A percentile compares a stretch with the other conserved stretches of the same genome.
Evolutionary conservation across 1,140 invertebrate genomes (phyloP).

Genomic region (Tetragonula clypearis): DNA sequence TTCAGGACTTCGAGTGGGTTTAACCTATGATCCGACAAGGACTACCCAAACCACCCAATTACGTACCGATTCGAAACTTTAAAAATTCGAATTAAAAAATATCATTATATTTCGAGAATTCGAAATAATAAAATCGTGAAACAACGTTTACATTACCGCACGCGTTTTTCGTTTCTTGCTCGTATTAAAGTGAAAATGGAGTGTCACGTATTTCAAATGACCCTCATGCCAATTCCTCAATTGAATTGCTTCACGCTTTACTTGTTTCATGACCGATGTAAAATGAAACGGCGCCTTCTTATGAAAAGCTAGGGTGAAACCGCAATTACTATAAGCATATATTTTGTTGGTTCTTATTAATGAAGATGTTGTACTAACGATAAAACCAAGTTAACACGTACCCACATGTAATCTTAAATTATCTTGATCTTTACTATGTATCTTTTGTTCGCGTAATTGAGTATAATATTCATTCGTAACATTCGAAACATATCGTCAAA

Average conservation of each 20-base stretch:
- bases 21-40: conserved; percentile 62
- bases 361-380: background rate
- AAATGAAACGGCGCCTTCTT: conserved; percentile 13
- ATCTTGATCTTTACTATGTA: too few species aligned
- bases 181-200: background rate
- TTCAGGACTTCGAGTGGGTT: conserved; percentile 54
- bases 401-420: background rate
- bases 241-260: conserved; percentile 40
- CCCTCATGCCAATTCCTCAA: background rate
- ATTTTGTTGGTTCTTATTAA: background rate
- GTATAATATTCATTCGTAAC: too few species aligned
- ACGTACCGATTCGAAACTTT: background rate
- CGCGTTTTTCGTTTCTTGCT: background rate
- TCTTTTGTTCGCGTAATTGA: too few species aligned
- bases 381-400: background rate
- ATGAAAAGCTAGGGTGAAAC: background rate
- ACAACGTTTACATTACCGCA: background rate
- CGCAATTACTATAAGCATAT: background rate
- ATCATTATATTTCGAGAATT: background rate
- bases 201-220: conserved; percentile 21
- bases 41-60: conserved; percentile 29
- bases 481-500: background rate
- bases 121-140: background rate
- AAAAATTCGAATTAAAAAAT: background rate
- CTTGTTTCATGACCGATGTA: conserved; percentile 2